These are phyloP conservation scores for Meliscaeva auricollis DNA, from an alignment of 2,888 invertebrate genomes.

Conservation along the genomic window DNA sequence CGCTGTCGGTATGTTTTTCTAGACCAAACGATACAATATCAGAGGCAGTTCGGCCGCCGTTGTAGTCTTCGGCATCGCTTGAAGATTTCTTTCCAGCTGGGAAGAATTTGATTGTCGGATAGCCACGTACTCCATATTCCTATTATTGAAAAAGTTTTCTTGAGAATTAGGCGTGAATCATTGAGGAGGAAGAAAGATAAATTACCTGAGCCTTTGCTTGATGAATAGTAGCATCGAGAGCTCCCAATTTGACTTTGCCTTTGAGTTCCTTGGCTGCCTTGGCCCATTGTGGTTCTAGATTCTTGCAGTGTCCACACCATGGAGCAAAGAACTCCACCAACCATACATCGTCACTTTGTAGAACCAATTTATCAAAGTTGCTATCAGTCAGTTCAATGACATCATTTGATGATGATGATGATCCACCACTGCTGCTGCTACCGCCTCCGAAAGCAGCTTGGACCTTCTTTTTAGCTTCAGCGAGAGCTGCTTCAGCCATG, in stretches of 20 bases:
- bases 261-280: conserved; percentile 97
- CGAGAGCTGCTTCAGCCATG: conserved; percentile 93
- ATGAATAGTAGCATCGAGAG: conserved; percentile 97
- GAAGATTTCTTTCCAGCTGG: conserved; percentile 90
- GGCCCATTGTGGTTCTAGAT: conserved; percentile 97
- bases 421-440: conserved; percentile 78
- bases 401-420: conserved; percentile 79
- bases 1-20: conserved; percentile 93
- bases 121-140: conserved; percentile 95
- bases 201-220: conserved; percentile 90
- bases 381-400: conserved; percentile 97
- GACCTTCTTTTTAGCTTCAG: conserved; percentile 90
- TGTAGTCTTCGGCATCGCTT: conserved; percentile 92
- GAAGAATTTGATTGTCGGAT: conserved; percentile 98
- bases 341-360: conserved; percentile 98
- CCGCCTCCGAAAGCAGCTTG: conserved; percentile 88
- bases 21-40: conserved; percentile 96
- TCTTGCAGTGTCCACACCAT: conserved; percentile 99
- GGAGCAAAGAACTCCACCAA: conserved; percentile 99
- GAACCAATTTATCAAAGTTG: conserved; percentile 96
- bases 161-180: too few relatives aligned
- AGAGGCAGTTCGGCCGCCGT: conserved; percentile 94
- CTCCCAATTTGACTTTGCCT: conserved; percentile 98
- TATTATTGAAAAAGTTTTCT: too few relatives aligned
- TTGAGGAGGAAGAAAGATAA: too few relatives aligned